A percentile compares a stretch with the other conserved stretches of the same genome.
These are phyloP conservation scores for Salvelinus fontinalis DNA, from an alignment of 2,113 vertebrate genomes.

Conservation along the genomic window DNA sequence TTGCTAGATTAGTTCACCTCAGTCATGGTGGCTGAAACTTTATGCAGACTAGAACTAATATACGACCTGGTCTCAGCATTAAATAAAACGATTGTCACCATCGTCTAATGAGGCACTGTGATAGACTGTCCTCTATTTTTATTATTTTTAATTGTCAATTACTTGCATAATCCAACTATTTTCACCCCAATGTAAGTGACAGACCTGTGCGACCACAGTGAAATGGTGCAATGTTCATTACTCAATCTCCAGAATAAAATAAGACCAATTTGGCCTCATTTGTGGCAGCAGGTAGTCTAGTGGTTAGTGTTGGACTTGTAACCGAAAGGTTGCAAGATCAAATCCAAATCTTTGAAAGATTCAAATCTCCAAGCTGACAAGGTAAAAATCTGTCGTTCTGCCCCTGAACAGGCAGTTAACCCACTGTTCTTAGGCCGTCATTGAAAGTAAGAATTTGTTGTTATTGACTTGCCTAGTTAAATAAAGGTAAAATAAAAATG, in stretches of 20 bases:
- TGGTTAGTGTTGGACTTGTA: too few species aligned
- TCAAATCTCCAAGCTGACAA: too few species aligned
- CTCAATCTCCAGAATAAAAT: slow-evolving; percentile 50
- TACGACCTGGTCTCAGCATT: not conserved
- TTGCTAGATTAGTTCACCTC: slow-evolving; percentile 4
- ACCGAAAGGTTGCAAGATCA: too few species aligned
- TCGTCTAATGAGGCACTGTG: not conserved
- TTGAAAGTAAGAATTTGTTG: too few species aligned
- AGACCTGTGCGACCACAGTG: slow-evolving; percentile 52
- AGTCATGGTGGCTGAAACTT: slow-evolving; percentile 9
- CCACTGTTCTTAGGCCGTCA: too few species aligned
- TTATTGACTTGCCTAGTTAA: too few species aligned
- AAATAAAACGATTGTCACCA: slow-evolving; percentile 26
- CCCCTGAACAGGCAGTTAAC: too few species aligned
- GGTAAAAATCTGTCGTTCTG: too few species aligned
- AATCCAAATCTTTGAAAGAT: too few species aligned
- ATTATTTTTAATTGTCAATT: slow-evolving; percentile 14
- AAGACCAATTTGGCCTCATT: slow-evolving; percentile 53
- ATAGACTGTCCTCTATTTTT: not conserved
- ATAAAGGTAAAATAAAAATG: too few species aligned
- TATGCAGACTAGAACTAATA: not conserved
- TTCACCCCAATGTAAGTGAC: slow-evolving; percentile 41
- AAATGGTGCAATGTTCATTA: slow-evolving; percentile 62
- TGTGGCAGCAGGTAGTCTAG: not conserved
- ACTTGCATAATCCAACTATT: not conserved